Conservation (phyloP, 2,888 invertebrate genomes). For the Hyposoter dolosus region DNA sequence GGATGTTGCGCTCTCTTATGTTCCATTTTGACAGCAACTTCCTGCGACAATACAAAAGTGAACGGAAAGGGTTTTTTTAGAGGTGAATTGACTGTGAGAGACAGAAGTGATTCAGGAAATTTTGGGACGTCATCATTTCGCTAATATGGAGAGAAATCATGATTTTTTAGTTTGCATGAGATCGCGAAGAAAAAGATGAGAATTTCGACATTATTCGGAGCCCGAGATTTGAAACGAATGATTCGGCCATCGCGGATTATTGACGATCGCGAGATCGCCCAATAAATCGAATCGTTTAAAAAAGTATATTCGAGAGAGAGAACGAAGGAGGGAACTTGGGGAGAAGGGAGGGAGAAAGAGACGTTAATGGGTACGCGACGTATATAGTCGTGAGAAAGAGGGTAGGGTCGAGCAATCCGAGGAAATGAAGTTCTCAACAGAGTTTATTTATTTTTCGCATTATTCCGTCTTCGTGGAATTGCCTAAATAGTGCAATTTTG, state of each 20-base stretch:
- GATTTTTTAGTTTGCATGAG: background rate
- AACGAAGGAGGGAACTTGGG: constrained; percentile 26
- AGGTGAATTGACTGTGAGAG: background rate
- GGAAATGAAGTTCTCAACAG: constrained; percentile 46
- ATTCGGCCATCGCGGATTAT: constrained; percentile 22
- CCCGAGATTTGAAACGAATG: background rate
- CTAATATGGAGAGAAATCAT: background rate
- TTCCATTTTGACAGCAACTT: constrained; percentile 99
- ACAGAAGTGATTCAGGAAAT: background rate
- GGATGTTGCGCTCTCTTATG: constrained; percentile 98
- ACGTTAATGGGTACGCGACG: constrained; percentile 49
- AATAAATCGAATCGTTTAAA: constrained; percentile 41
- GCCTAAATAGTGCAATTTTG: background rate
- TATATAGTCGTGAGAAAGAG: constrained; percentile 53
- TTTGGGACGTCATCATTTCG: background rate
- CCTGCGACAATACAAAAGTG: constrained; percentile 86
- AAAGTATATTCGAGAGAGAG: background rate
- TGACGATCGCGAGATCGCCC: constrained; percentile 21
- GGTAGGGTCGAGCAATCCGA: constrained; percentile 47
- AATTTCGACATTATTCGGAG: constrained; percentile 22
- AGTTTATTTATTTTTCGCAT: background rate
- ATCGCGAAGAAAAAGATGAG: background rate
- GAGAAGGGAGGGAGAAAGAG: constrained; percentile 23
- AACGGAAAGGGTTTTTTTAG: background rate
- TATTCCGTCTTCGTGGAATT: background rate